phyloP scores from a whole-genome alignment of 2,888 invertebrate species.

The Chironomus riparius region DNA sequence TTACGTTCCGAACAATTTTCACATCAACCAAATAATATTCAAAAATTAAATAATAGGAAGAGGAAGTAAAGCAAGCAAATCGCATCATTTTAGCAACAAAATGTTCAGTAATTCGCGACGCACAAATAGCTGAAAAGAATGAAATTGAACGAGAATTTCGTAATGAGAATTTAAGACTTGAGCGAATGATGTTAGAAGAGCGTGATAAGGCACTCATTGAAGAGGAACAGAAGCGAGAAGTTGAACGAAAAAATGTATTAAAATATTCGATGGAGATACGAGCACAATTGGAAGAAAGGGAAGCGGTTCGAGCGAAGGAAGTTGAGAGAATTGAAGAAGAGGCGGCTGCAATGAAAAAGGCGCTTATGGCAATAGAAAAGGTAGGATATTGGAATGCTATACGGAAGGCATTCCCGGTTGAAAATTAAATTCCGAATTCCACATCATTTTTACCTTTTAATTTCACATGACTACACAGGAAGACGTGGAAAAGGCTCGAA shows the following conservation, averaged over 20 bases:
- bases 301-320: slow-evolving; percentile 38
- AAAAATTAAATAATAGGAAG: slow-evolving; percentile 42
- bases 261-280: slow-evolving; percentile 39
- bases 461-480: slow-evolving; percentile 30
- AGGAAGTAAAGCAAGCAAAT: slow-evolving; percentile 63
- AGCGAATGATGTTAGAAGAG: slow-evolving; percentile 37
- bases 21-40: too few species aligned
- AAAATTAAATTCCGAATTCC: too few species aligned
- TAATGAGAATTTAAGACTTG: slow-evolving; percentile 38
- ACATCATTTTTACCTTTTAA: too few species aligned
- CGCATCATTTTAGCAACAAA: slow-evolving; percentile 72
- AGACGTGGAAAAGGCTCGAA: slow-evolving; percentile 33
- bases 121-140: slow-evolving; percentile 61
- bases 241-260: slow-evolving; percentile 33
- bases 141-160: slow-evolving; percentile 36
- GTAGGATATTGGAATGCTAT: background rate
- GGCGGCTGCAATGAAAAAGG: slow-evolving; percentile 35
- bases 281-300: slow-evolving; percentile 37
- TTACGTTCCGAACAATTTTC: too few species aligned
- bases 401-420: too few species aligned
- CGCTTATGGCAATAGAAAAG: slow-evolving; percentile 34
- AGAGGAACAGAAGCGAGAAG: slow-evolving; percentile 36
- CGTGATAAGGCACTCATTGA: slow-evolving; percentile 35
- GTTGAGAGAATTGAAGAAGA: slow-evolving; percentile 40
- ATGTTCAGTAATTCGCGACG: slow-evolving; percentile 75